Percentiles rank a stretch among this genome's conserved stretches.
These are phyloP conservation scores for Atopsyche davidsoni DNA, from an alignment of 1,140 invertebrate genomes.

Conservation along the genomic window DNA sequence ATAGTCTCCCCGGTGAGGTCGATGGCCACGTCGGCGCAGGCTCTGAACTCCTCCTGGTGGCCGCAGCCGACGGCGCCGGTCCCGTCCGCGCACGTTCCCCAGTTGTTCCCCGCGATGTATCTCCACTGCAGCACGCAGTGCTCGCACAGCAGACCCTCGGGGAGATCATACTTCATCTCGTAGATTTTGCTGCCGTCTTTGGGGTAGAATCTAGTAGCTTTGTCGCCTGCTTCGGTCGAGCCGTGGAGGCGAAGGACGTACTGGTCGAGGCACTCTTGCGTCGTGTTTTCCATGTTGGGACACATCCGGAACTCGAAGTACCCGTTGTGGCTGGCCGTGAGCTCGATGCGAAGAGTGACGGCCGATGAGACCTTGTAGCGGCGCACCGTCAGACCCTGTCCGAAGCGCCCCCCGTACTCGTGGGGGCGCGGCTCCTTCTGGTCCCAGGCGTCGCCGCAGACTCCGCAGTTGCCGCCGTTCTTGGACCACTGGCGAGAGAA, in stretches of 20 bases:
- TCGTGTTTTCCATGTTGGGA: slow-evolving; percentile 54
- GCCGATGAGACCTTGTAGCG: slow-evolving; percentile 61
- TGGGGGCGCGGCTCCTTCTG: slow-evolving; percentile 63
- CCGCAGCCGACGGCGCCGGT: slow-evolving; percentile 73
- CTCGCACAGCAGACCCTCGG: slow-evolving; percentile 60
- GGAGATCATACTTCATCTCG: slow-evolving; percentile 65
- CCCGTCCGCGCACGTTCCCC: slow-evolving; percentile 68
- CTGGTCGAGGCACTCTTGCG: slow-evolving; percentile 71
- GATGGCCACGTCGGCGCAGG: slow-evolving; percentile 77
- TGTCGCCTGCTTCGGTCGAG: slow-evolving; percentile 42
- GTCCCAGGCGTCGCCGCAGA: slow-evolving; percentile 84
- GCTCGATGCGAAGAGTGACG: slow-evolving; percentile 67
- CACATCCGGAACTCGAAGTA: slow-evolving; percentile 86
- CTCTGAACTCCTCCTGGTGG: slow-evolving; percentile 80
- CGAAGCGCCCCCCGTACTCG: slow-evolving; percentile 80
- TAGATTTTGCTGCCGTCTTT: slow-evolving; percentile 71
- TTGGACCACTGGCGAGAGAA: slow-evolving; percentile 68
- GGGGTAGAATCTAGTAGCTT: slow-evolving; percentile 60
- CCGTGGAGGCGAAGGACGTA: slow-evolving; percentile 51
- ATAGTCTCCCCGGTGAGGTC: slow-evolving; percentile 6
- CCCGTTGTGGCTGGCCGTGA: slow-evolving; percentile 76
- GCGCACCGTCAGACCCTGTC: slow-evolving; percentile 70
- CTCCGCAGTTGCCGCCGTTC: slow-evolving; percentile 76
- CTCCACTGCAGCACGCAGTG: slow-evolving; percentile 80
- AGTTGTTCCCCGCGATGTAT: slow-evolving; percentile 75